Conservation (phyloP, 2,797 vertebrate genomes). For the Brachyrhaphis roseni region DNA sequence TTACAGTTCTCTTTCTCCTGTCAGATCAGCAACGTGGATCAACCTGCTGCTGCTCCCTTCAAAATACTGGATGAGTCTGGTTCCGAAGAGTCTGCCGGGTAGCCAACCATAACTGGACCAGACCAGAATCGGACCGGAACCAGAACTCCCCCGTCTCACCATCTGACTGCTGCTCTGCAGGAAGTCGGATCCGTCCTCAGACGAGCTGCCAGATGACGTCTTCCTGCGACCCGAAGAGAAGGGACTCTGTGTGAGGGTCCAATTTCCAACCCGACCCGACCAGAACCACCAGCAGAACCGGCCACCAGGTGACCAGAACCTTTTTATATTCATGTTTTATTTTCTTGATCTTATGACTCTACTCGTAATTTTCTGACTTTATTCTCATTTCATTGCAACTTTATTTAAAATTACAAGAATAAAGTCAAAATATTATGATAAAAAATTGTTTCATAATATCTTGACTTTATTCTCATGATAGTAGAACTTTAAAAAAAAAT, state of each 20-base stretch:
- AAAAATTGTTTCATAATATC: too few species aligned
- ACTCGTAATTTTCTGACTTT: too few species aligned
- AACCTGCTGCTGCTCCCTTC: conserved; percentile 6
- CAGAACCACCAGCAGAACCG: background rate
- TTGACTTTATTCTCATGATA: too few species aligned
- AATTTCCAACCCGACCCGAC: background rate
- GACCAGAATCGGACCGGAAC: background rate
- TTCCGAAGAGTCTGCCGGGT: conserved; percentile 44
- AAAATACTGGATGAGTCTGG: conserved; percentile 36
- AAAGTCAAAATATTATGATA: too few species aligned
- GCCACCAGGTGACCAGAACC: background rate
- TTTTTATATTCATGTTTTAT: background rate
- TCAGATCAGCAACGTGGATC: background rate
- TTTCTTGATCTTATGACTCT: too few species aligned
- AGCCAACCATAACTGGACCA: background rate
- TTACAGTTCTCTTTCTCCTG: background rate
- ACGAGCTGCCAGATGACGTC: conserved; percentile 25
- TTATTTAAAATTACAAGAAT: too few species aligned
- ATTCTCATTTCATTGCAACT: too few species aligned
- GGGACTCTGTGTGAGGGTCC: conserved; percentile 22
- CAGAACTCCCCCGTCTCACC: background rate
- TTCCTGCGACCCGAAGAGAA: conserved; percentile 34
- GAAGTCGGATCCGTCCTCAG: background rate
- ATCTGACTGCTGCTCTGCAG: background rate
- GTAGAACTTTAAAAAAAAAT: too few species aligned